These are phyloP conservation scores for Vanessa tameamea DNA, from an alignment of 1,140 invertebrate genomes.

Conservation along the genomic window DNA sequence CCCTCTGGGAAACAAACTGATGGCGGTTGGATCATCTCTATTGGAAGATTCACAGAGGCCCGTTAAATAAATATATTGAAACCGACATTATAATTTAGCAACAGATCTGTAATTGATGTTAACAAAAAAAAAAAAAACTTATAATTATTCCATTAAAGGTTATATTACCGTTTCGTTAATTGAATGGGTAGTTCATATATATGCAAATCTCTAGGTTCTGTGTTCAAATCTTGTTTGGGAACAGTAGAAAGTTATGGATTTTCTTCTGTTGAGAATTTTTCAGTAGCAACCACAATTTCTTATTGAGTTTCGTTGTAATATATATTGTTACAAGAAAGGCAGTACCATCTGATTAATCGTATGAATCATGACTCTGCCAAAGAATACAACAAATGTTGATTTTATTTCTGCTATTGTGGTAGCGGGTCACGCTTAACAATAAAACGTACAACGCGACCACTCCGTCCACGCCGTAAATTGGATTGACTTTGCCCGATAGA, in stretches of 20 bases:
- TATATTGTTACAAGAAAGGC: not conserved
- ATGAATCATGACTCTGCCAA: conserved; percentile 2
- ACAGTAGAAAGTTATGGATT: no score
- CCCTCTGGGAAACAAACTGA: not conserved
- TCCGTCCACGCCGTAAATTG: conserved; percentile 57
- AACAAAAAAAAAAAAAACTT: not conserved
- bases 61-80: not conserved
- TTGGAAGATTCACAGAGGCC: not conserved
- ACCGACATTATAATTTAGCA: not conserved
- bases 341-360: not conserved
- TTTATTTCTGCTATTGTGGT: conserved; percentile 37
- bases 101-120: not conserved
- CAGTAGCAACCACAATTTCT: no score
- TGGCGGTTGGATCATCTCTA: not conserved
- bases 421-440: conserved; percentile 50
- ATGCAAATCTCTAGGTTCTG: no score
- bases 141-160: not conserved
- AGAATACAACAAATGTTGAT: conserved; percentile 22
- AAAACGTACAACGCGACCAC: conserved; percentile 52
- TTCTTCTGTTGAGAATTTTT: no score
- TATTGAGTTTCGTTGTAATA: no score
- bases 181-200: no score
- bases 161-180: no score
- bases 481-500: conserved; percentile 52
- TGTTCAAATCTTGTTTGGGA: no score